Evolutionary conservation across 2,888 invertebrate genomes (phyloP).

Genomic region (Epinotia demarniana): DNA sequence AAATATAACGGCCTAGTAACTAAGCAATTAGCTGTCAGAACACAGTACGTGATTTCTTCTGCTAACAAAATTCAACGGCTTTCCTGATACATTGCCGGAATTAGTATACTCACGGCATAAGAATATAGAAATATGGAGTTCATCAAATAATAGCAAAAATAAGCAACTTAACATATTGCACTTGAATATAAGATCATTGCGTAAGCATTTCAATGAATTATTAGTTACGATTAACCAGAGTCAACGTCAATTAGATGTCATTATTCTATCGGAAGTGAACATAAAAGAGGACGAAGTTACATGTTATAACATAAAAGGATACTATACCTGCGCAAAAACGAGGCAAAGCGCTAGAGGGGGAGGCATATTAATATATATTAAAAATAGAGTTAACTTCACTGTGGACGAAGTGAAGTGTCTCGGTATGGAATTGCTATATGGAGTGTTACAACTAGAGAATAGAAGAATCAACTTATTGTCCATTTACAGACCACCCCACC

Average conservation of each 20-base stretch:
- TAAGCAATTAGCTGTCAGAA: background rate
- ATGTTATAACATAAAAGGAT: conserved; percentile 29
- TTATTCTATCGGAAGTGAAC: conserved; percentile 37
- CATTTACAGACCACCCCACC: conserved; percentile 9
- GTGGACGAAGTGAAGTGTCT: background rate
- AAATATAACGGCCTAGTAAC: too few species aligned
- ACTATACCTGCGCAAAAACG: conserved; percentile 3
- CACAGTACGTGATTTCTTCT: conserved; percentile 4
- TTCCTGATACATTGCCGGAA: background rate
- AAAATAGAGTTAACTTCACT: conserved; percentile 1
- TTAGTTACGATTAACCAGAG: background rate
- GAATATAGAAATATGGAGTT: too few species aligned
- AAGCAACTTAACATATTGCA: conserved; percentile 12
- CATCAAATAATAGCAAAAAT: background rate
- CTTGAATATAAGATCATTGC: conserved; percentile 38
- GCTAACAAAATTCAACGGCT: background rate
- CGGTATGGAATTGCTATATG: conserved; percentile 5
- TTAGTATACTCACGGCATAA: background rate
- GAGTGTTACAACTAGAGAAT: background rate
- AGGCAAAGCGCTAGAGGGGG: conserved; percentile 27
- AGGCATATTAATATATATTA: conserved; percentile 27
- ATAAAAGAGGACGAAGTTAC: conserved; percentile 15
- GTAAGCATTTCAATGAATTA: conserved; percentile 35
- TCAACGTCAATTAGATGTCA: conserved; percentile 6
- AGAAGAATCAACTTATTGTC: conserved; percentile 6